phyloP scores from a whole-genome alignment of 1,140 invertebrate genomes.

The Aphidius gifuensis region DNA sequence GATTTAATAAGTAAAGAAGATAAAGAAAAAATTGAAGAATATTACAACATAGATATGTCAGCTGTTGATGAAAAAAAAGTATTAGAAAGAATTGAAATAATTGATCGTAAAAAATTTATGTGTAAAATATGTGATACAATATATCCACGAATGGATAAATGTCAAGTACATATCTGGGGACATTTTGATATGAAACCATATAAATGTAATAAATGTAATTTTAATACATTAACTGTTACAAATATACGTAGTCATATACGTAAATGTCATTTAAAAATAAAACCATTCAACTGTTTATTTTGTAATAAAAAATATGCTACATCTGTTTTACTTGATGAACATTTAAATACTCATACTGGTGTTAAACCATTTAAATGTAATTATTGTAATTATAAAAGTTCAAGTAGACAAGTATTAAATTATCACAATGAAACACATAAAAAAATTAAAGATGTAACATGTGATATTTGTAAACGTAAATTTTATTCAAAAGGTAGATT shows the following conservation, averaged over 20 bases:
- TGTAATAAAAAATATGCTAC: constrained; percentile 37
- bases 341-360: constrained; percentile 41
- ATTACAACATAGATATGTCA: constrained; percentile 35
- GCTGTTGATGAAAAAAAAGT: constrained; percentile 31
- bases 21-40: constrained; percentile 35
- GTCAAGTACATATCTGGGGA: constrained; percentile 42
- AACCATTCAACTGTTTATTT: constrained; percentile 35
- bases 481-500: constrained; percentile 39
- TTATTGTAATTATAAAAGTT: constrained; percentile 33
- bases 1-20: constrained; percentile 40
- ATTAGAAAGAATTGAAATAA: constrained; percentile 26
- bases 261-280: constrained; percentile 43
- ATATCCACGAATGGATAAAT: constrained; percentile 40
- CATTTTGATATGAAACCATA: constrained; percentile 47
- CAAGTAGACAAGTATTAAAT: constrained; percentile 36
- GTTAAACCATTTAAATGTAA: constrained; percentile 35
- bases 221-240: constrained; percentile 45
- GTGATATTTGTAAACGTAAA: constrained; percentile 34
- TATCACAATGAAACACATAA: constrained; percentile 40
- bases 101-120: constrained; percentile 30
- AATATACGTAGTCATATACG: constrained; percentile 42
- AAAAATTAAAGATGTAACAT: constrained; percentile 36
- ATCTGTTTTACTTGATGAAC: constrained; percentile 35
- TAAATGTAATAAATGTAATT: constrained; percentile 50
- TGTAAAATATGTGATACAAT: constrained; percentile 35